Conservation (phyloP, 2,113 vertebrate species). For the Etia nguti region DNA sequence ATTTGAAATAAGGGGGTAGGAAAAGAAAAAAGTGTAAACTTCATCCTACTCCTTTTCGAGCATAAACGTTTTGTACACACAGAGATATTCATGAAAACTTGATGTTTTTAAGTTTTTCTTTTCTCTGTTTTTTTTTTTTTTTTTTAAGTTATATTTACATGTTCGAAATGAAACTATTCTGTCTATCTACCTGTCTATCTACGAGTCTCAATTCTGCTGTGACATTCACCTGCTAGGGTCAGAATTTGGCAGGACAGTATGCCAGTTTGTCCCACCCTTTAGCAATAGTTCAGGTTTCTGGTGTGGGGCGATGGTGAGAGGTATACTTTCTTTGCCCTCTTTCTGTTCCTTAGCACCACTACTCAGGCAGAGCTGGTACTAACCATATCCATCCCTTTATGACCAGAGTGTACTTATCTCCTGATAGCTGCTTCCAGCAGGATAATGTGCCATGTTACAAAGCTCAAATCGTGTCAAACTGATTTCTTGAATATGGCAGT, state of each 20-base stretch:
- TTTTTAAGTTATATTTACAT: not conserved
- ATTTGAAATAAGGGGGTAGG: accelerated
- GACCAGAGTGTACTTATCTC: not conserved
- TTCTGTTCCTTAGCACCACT: not conserved
- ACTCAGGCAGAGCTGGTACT: too few species aligned
- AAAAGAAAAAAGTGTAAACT: not conserved
- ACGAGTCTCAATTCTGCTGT: not conserved
- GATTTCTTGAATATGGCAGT: not conserved
- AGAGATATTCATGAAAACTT: not conserved
- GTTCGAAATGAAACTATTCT: not conserved
- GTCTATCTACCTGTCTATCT: too few species aligned
- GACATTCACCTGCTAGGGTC: not conserved
- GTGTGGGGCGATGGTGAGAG: not conserved
- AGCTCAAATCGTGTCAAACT: not conserved
- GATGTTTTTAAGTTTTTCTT: not conserved
- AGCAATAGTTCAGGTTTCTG: not conserved
- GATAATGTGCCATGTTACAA: not conserved
- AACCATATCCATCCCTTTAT: not conserved
- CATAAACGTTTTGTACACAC: not conserved
- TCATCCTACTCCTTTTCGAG: not conserved
- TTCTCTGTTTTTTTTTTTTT: not conserved
- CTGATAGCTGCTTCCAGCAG: too few species aligned
- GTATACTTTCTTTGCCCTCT: not conserved
- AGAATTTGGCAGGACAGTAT: not conserved
- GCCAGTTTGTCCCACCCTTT: not conserved